phyloP scores from a whole-genome alignment of 1,140 invertebrate genomes.

The Heliconius hewitsoni region DNA sequence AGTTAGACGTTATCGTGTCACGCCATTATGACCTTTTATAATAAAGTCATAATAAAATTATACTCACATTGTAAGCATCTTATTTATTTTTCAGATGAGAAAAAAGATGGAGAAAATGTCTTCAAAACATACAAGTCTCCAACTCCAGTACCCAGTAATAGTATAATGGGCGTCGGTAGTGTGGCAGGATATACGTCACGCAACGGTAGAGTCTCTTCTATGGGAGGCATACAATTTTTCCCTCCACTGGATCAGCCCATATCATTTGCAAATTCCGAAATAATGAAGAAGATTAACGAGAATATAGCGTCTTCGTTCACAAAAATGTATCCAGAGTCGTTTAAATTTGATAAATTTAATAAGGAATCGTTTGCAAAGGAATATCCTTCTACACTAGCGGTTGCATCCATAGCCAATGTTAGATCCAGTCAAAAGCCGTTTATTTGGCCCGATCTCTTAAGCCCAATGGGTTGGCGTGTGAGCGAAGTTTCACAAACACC shows the following conservation, averaged over 20 bases:
- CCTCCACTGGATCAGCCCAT: slow-evolving; percentile 19
- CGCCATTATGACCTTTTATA: too few relatives aligned
- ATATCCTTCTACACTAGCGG: slow-evolving; percentile 44
- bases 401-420: slow-evolving; percentile 21
- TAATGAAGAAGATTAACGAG: slow-evolving; percentile 15
- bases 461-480: slow-evolving; percentile 30
- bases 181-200: slow-evolving; percentile 47
- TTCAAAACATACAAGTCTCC: slow-evolving; percentile 9
- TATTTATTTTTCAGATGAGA: slow-evolving; percentile 19
- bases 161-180: slow-evolving; percentile 49
- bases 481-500: slow-evolving; percentile 16
- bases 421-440: background rate
- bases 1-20: too few relatives aligned
- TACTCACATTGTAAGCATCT: background rate
- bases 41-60: too few relatives aligned
- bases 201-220: slow-evolving; percentile 53
- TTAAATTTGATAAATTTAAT: slow-evolving; percentile 8
- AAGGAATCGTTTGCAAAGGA: slow-evolving; percentile 15
- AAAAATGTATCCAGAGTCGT: background rate
- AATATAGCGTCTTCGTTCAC: background rate
- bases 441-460: slow-evolving; percentile 14
- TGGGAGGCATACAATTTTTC: slow-evolving; percentile 49
- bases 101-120: background rate
- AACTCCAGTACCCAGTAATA: slow-evolving; percentile 30
- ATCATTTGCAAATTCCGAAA: background rate